phyloP scores from a whole-genome alignment of 64 coral and sea anemone species.

The Acropora yongei region DNA sequence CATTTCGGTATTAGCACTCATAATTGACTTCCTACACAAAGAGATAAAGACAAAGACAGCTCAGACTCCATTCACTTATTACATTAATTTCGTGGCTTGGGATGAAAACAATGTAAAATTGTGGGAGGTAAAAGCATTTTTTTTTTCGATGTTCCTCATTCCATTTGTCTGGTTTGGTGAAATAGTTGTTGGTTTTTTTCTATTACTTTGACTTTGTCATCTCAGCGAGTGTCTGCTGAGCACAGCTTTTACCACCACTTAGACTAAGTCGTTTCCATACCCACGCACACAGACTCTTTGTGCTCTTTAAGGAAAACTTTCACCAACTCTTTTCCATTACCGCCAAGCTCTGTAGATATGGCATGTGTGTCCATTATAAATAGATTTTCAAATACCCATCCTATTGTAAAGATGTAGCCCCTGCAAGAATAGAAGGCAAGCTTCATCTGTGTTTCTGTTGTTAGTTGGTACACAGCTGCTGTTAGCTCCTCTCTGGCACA shows the following conservation, averaged over 20 bases:
- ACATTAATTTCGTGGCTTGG: background rate
- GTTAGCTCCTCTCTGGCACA: conserved; percentile 27
- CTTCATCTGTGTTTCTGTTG: background rate
- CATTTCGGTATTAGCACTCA: background rate
- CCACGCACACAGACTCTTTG: conserved; percentile 35
- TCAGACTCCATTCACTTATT: background rate
- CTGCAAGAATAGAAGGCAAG: conserved; percentile 66
- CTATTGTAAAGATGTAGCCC: conserved; percentile 66
- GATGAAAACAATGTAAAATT: too few relatives aligned
- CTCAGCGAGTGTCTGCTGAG: conserved; percentile 49
- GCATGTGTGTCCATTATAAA: conserved; percentile 76
- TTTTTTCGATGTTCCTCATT: background rate
- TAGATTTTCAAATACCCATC: conserved; percentile 25
- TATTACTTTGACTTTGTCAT: conserved; percentile 8
- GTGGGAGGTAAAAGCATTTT: background rate
- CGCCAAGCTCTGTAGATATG: conserved; percentile 13
- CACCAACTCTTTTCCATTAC: conserved; percentile 41
- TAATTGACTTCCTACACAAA: background rate
- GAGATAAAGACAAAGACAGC: background rate
- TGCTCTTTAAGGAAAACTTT: conserved; percentile 51
- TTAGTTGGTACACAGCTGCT: conserved; percentile 15
- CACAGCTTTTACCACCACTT: conserved; percentile 27
- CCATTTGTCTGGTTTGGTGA: background rate
- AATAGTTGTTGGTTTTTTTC: background rate
- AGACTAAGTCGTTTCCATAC: conserved; percentile 54